Evolutionary conservation across 2,113 vertebrate species (phyloP), one percentile per base, ranked within the genome.

Genomic region (Nannobrachium achirus): DNA sequence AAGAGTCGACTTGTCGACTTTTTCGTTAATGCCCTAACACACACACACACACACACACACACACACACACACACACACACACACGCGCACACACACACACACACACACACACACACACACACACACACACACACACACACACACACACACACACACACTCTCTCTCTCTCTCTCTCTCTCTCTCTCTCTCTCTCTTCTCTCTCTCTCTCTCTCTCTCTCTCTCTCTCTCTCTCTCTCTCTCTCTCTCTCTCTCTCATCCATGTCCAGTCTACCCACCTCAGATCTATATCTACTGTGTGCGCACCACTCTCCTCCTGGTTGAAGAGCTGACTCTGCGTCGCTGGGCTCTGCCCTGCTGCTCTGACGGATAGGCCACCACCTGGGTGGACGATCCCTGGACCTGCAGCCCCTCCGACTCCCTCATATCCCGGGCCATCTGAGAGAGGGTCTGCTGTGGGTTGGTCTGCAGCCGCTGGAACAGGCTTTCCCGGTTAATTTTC

Each of bases 381-480:
- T 89, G 92, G 33, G 93, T 85, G 13, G 90, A 81, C 9, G 83
- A 86, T 42, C 91, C 85, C 73, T 81, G 88, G 57, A 86, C 87
- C 74, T 93, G 88, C 38, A 88, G 18, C 74, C 89, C 90, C 0
- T 88, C 57, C 9, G 72, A 69, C 41, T 89, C 57, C 0, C 95
- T 91, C 97, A 99, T 97, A 72, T 95, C 95, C 55, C 92, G 84
- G 0, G 93, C 96, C 90, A 99, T 95, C 75, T 98, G 95, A 0
- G 80, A 80, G 49, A 98, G 81, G 0, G 96, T 94, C 16, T 92
- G 89, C 0, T 78, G 86, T 0, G 98, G 97, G 2, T 94, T 89
- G 1, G 89, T 95, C 69, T 98, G 95, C 61, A 99, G 81, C 20
- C 97, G 92, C 79, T 98, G 96, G 83, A 99, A 99, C 63, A 99